Percentiles rank a stretch among this genome's conserved stretches.
These are phyloP conservation scores for Littorina saxatilis DNA, from an alignment of 1,140 invertebrate genomes.

Conservation along the genomic window DNA sequence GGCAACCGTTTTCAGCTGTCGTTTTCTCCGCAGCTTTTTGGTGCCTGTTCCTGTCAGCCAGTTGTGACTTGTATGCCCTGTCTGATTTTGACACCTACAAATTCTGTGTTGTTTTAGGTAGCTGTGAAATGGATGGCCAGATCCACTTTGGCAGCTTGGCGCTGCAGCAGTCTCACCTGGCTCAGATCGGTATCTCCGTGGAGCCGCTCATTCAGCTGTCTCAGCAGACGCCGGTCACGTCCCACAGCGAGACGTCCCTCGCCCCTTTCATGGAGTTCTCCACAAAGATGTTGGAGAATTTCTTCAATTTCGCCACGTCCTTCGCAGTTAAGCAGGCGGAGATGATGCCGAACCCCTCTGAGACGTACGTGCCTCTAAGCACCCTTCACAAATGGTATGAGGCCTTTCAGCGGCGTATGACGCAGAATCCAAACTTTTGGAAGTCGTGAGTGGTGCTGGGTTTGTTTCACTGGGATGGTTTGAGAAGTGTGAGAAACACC, in stretches of 20 bases:
- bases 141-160: conserved; percentile 74
- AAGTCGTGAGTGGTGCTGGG: conserved; percentile 75
- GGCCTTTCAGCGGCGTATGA: conserved; percentile 91
- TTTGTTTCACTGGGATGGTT: too few relatives aligned
- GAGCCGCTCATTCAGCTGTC: conserved; percentile 84
- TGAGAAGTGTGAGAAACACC: too few relatives aligned
- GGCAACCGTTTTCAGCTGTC: too few relatives aligned
- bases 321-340: conserved; percentile 89
- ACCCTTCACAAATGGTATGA: conserved; percentile 94
- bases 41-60: too few relatives aligned
- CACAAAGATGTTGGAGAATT: conserved; percentile 94
- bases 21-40: too few relatives aligned
- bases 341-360: conserved; percentile 84
- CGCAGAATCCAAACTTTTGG: conserved; percentile 97
- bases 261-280: conserved; percentile 88
- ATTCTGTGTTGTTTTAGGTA: conserved; percentile 43
- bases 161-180: conserved; percentile 86
- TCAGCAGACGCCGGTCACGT: conserved; percentile 76
- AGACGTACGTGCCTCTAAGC: conserved; percentile 91
- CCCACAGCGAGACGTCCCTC: conserved; percentile 76
- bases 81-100: too few relatives aligned
- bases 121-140: conserved; percentile 41
- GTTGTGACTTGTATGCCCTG: too few relatives aligned
- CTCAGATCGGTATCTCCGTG: conserved; percentile 96
- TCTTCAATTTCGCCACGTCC: conserved; percentile 94